These are phyloP conservation scores for Helicolenus hilgendorfi DNA, from an alignment of 2,797 vertebrate species.

Conservation along the genomic window DNA sequence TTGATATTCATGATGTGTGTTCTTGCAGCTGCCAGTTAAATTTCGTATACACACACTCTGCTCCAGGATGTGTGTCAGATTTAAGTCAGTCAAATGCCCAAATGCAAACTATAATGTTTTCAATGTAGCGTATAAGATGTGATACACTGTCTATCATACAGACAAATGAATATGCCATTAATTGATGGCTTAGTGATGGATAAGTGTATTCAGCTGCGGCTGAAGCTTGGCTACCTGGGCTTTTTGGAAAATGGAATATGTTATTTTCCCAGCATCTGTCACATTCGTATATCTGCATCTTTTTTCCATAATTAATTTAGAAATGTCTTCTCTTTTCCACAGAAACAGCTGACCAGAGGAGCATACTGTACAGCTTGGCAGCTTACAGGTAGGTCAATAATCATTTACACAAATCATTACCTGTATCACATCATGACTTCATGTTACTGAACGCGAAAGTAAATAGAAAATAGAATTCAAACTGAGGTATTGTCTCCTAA, in stretches of 20 bases:
- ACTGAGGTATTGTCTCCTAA: background rate
- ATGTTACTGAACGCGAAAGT: background rate
- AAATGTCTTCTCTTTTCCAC: background rate
- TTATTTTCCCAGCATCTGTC: background rate
- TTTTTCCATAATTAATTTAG: background rate
- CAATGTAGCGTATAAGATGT: background rate
- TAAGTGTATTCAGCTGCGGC: background rate
- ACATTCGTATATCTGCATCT: background rate
- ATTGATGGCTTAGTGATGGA: constrained; percentile 9
- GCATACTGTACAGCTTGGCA: background rate
- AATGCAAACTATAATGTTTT: constrained; percentile 3
- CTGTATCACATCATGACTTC: background rate
- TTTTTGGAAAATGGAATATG: background rate
- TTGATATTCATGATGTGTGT: constrained; percentile 85
- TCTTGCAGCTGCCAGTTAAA: constrained; percentile 70
- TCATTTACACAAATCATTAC: background rate
- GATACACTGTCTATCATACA: background rate
- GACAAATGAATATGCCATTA: background rate
- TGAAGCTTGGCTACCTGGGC: background rate
- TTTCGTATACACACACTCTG: constrained; percentile 56
- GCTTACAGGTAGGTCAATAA: constrained; percentile 16
- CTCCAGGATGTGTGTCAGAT: constrained; percentile 46
- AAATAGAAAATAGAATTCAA: background rate
- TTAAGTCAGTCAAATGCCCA: constrained; percentile 41
- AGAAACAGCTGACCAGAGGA: constrained; percentile 1